phyloP scores from a whole-genome alignment of 1,140 invertebrate genomes.

The Leguminivora glycinivorella region DNA sequence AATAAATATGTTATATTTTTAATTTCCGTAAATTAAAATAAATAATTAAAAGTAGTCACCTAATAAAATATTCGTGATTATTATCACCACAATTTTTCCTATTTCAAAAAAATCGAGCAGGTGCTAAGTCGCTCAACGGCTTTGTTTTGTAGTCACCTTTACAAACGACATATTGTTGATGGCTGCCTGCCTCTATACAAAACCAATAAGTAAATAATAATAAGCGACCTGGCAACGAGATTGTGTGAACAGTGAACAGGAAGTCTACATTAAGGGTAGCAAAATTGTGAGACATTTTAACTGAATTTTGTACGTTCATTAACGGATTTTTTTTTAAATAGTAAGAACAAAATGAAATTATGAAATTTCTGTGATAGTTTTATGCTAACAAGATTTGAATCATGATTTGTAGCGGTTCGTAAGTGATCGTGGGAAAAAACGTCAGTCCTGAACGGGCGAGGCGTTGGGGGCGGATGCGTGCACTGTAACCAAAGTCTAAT shows the following conservation, averaged over 20 bases:
- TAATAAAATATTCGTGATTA: slow-evolving; percentile 32
- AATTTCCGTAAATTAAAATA: slow-evolving; percentile 17
- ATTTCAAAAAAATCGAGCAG: slow-evolving; percentile 59
- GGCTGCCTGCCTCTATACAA: slow-evolving; percentile 61
- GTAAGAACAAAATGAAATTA: not conserved
- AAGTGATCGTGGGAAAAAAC: slow-evolving; percentile 67
- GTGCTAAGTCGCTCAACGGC: slow-evolving; percentile 64
- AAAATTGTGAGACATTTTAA: slow-evolving; percentile 28
- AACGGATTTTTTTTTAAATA: not conserved
- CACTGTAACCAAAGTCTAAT: slow-evolving; percentile 32
- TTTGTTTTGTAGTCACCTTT: slow-evolving; percentile 73
- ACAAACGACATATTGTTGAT: slow-evolving; percentile 71
- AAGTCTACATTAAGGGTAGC: slow-evolving; percentile 56
- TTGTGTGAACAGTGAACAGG: slow-evolving; percentile 63
- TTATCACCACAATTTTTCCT: slow-evolving; percentile 41
- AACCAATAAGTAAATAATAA: slow-evolving; percentile 72
- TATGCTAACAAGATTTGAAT: slow-evolving; percentile 29
- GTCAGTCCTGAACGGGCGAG: slow-evolving; percentile 53
- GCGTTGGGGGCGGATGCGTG: slow-evolving; percentile 60
- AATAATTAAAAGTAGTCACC: slow-evolving; percentile 4
- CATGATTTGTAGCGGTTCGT: slow-evolving; percentile 50
- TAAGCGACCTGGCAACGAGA: slow-evolving; percentile 55
- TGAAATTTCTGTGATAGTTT: not conserved
- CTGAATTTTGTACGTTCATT: slow-evolving; percentile 3
- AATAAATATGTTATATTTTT: not conserved